Evolutionary conservation across 2,888 invertebrate genomes (phyloP).

Genomic region (Cheilosia pagana): DNA sequence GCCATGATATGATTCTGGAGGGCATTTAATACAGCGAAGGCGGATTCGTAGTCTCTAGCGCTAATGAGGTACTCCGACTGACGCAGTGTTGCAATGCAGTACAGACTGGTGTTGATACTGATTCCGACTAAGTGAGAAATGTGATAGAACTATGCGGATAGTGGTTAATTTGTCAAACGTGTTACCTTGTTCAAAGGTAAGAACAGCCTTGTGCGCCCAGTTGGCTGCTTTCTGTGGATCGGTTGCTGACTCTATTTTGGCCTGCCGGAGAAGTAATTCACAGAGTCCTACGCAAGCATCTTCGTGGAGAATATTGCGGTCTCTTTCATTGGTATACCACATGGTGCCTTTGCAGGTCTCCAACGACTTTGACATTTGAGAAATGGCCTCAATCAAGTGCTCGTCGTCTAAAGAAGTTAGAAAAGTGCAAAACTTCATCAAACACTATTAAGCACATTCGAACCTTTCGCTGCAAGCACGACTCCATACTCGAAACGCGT

Average conservation of each 20-base stretch:
- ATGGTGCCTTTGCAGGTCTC: slow-evolving; percentile 23
- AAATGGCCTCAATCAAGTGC: slow-evolving; percentile 42
- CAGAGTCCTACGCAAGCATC: slow-evolving; percentile 46
- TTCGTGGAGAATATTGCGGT: slow-evolving; percentile 44
- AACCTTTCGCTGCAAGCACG: slow-evolving; percentile 47
- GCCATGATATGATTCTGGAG: slow-evolving; percentile 37
- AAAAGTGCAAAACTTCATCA: background rate
- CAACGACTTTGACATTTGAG: slow-evolving; percentile 28
- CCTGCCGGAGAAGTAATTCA: slow-evolving; percentile 41
- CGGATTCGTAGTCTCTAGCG: slow-evolving; percentile 6
- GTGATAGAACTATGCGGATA: background rate
- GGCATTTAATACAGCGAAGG: slow-evolving; percentile 11
- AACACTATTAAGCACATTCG: background rate
- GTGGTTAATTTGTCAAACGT: background rate
- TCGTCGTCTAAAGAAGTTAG: background rate
- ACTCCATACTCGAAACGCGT: slow-evolving; percentile 51
- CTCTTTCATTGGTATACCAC: slow-evolving; percentile 63
- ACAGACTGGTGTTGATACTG: slow-evolving; percentile 23
- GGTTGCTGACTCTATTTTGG: background rate
- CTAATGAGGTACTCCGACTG: slow-evolving; percentile 49
- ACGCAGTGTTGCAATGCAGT: slow-evolving; percentile 43
- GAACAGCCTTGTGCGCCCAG: slow-evolving; percentile 31
- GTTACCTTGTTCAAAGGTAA: slow-evolving; percentile 23
- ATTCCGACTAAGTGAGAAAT: slow-evolving; percentile 36
- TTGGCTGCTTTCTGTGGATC: slow-evolving; percentile 18